phyloP scores from a whole-genome alignment of 1,140 invertebrate species.

The Cydia strobilella region DNA sequence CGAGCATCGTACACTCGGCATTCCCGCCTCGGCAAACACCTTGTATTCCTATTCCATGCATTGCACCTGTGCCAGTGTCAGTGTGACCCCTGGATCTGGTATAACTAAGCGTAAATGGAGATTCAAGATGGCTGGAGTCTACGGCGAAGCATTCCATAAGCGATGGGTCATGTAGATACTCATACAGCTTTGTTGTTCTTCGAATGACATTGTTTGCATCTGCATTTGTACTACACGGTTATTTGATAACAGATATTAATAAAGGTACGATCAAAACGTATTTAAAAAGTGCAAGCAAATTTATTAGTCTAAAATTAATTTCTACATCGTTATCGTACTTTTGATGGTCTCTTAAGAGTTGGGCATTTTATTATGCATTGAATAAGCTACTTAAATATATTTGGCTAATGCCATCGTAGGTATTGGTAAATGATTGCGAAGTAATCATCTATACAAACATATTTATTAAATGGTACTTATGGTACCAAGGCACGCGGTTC shows the following conservation, averaged over 20 bases:
- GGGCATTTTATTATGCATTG: too few relatives aligned
- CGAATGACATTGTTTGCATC: background rate
- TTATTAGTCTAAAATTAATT: too few relatives aligned
- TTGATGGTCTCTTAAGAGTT: too few relatives aligned
- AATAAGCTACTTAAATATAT: too few relatives aligned
- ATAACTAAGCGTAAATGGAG: background rate
- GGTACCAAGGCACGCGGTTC: background rate
- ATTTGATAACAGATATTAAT: background rate
- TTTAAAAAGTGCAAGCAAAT: background rate
- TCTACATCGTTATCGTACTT: too few relatives aligned
- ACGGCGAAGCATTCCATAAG: background rate
- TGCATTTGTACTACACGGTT: background rate
- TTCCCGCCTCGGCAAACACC: background rate
- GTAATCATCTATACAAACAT: background rate
- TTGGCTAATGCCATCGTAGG: too few relatives aligned
- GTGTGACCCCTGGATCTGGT: background rate
- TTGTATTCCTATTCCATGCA: background rate
- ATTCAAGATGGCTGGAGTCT: background rate
- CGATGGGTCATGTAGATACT: background rate
- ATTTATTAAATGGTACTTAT: background rate
- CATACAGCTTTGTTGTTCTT: background rate
- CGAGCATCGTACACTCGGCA: background rate
- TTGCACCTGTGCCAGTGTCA: background rate
- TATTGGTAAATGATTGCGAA: too few relatives aligned
- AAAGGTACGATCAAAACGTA: background rate